Conservation (phyloP, 2,888 invertebrate species). For the Orthosia cruda region DNA sequence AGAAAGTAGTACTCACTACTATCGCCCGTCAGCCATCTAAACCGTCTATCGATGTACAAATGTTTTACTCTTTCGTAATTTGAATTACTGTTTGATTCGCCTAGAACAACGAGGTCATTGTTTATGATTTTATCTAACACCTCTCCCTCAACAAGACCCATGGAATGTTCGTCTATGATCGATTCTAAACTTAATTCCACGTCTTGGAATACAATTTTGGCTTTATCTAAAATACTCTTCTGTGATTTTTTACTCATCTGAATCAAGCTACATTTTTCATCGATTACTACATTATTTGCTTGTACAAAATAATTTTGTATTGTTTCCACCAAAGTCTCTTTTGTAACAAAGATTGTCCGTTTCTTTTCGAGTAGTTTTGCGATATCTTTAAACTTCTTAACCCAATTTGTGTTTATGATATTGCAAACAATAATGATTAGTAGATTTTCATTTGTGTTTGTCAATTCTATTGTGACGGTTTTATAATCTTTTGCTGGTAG, state of each 20-base stretch:
- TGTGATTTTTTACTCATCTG: conserved; percentile 41
- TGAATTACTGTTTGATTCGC: conserved; percentile 12
- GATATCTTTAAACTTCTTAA: conserved; percentile 19
- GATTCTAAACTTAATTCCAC: conserved; percentile 30
- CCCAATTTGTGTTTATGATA: background rate
- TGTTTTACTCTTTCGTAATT: conserved; percentile 43
- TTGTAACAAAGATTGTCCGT: conserved; percentile 27
- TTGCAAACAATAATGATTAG: conserved; percentile 35
- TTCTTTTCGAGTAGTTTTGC: conserved; percentile 4
- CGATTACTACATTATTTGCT: conserved; percentile 4
- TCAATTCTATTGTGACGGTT: conserved; percentile 27
- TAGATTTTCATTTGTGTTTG: conserved; percentile 1
- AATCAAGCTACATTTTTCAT: conserved; percentile 31
- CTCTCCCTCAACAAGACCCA: conserved; percentile 34
- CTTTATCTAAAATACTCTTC: conserved; percentile 25
- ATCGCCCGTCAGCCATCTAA: background rate
- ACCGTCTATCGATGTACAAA: conserved; percentile 29
- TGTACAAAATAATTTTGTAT: conserved; percentile 25
- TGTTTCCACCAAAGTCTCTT: background rate
- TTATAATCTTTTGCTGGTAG: conserved; percentile 18
- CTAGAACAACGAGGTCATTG: conserved; percentile 26
- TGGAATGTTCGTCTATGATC: conserved; percentile 35
- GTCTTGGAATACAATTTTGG: conserved; percentile 44
- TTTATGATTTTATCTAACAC: conserved; percentile 29
- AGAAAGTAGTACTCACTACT: background rate